Base-by-base conservation (phyloP, 2,797 vertebrate genomes). In the Linurgus olivaceus region DNA sequence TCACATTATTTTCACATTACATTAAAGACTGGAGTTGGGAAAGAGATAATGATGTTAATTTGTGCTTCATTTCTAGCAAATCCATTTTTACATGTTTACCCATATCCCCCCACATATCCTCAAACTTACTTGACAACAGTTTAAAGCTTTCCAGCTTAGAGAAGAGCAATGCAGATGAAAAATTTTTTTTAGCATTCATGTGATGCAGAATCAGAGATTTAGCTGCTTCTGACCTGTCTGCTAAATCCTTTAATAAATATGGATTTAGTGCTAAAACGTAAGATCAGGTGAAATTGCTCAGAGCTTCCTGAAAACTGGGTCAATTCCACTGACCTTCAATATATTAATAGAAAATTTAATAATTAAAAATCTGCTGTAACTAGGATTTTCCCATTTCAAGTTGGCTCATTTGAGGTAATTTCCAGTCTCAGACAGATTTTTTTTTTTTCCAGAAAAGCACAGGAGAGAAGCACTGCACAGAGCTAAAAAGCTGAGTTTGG, bases 221-320 rank as follows among this genome's bases (percentile, higher is more conserved):
- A 88, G 74, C 40, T 73, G 68, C 76, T 82, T 79, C 67, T 88
- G 94, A 91, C 96, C 85, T 96, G 67, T 82, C 52, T 62, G 54
- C 70, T 94, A 96, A 93, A 94, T 91, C 95, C 88, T 95, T 91
- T 96, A 91, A 82, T 97, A 97, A 97, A 94, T 95, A 83, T 78
- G 66, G 85, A 93, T 92, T 96, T 97, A 90, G 85, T 84, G 79
- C 62, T 76, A 90, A 95, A 85, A 95, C 96, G 50, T 51, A 77
- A 84, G 83, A 95, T 84, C 68, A 97, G 93, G 68, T 83, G 75
- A 95, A 96, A 94, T 38, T 86, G 51, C 88, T 94, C 80, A 90
- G 76, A 91, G 86, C 90, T 96, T 81, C 66, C 85, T 89, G 93
- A 90, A 86, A 97, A 86, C 71, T 73, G 57, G 91, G 79, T 91